Percentiles rank a stretch among this genome's conserved stretches.
phyloP scores from a whole-genome alignment of 1,140 invertebrate genomes.

The Kradibia gibbosae region DNA sequence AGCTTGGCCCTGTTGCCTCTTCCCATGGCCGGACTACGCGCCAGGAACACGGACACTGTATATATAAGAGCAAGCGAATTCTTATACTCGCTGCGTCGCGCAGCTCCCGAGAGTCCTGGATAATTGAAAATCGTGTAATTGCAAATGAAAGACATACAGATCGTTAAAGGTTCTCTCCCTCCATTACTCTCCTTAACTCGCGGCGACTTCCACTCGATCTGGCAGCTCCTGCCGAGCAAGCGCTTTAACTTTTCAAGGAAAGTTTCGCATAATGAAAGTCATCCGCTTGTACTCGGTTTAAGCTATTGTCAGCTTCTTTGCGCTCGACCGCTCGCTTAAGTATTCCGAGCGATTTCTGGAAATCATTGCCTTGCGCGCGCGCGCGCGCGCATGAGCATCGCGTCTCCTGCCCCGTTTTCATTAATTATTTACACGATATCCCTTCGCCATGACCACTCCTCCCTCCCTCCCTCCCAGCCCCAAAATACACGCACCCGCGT shows the following conservation, averaged over 20 bases:
- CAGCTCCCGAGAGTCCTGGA: neutral
- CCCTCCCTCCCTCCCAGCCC: no score
- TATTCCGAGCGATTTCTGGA: constrained; percentile 4
- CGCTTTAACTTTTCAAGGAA: constrained; percentile 15
- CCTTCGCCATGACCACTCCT: no score
- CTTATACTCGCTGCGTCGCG: neutral
- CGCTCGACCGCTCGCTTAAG: neutral
- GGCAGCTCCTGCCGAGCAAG: neutral
- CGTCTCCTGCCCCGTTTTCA: neutral
- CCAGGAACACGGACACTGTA: neutral
- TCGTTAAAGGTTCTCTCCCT: constrained; percentile 29
- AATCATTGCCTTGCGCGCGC: neutral
- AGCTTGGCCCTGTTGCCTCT: neutral
- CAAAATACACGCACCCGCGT: no score
- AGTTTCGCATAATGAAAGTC: neutral
- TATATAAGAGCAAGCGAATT: constrained; percentile 15
- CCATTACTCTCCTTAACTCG: neutral
- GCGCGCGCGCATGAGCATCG: no score
- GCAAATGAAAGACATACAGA: constrained; percentile 48
- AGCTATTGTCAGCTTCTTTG: constrained; percentile 8
- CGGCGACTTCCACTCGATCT: neutral
- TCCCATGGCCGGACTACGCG: neutral
- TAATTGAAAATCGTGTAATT: constrained; percentile 50
- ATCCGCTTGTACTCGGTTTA: neutral
- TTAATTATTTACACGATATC: constrained; percentile 31